Percentiles rank a stretch among this genome's conserved stretches.
Evolutionary conservation across 2,113 vertebrate genomes (phyloP).

Genomic region (Nycticebus coucang): DNA sequence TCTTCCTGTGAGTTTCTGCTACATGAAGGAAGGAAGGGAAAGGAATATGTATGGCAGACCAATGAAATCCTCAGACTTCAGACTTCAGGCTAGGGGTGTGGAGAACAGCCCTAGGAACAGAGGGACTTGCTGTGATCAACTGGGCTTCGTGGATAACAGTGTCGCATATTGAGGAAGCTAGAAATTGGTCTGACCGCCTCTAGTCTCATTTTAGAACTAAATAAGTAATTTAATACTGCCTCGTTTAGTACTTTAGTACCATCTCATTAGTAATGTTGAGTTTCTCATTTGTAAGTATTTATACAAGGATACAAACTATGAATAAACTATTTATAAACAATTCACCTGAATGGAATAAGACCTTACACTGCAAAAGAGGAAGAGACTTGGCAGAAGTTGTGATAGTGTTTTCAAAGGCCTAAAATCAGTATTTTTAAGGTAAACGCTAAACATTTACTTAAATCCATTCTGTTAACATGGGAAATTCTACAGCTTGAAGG

Average conservation of each 20-base stretch:
- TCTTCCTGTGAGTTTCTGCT: background rate
- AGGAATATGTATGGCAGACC: background rate
- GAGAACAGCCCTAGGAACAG: background rate
- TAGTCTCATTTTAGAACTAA: too few species aligned
- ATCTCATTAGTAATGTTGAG: background rate
- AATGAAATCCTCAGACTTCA: background rate
- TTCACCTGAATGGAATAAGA: slow-evolving; percentile 2
- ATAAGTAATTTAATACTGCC: too few species aligned
- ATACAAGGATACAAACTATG: slow-evolving; percentile 29
- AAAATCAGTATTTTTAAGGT: slow-evolving; percentile 20
- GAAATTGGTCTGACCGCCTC: slow-evolving; percentile 17
- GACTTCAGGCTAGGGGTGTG: background rate
- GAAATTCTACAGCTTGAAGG: background rate
- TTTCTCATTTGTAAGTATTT: slow-evolving; percentile 10
- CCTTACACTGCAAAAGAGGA: background rate
- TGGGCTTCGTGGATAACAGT: background rate
- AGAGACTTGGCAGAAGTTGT: background rate
- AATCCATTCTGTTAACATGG: background rate
- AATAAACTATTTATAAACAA: background rate
- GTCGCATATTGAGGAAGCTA: background rate
- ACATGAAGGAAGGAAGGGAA: background rate
- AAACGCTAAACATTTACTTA: slow-evolving; percentile 43
- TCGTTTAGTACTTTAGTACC: background rate
- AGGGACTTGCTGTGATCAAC: background rate
- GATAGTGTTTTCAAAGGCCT: background rate